Base-by-base conservation (phyloP, 2,113 vertebrate genomes). In the Dissostichus mawsoni region DNA sequence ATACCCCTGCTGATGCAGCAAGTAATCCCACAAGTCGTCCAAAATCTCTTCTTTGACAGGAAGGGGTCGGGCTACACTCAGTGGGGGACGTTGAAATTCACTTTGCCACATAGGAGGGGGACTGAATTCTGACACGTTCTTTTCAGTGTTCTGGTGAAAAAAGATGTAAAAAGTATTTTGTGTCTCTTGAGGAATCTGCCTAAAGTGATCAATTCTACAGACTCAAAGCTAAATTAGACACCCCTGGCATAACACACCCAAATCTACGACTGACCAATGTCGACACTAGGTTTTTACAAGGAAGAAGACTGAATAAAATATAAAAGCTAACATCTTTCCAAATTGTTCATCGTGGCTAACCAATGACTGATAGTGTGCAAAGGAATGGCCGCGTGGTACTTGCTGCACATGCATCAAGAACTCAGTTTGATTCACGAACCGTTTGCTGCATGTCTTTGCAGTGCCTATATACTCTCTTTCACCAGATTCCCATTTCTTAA, bases 1-100 rank as follows among this genome's bases (percentile, higher is more conserved):
- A 29, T 76, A 78, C 67, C 81, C 69, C 74, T 72, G 88, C 87
- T 91, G 89, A 87, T 71, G 74, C 86, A 77, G 86, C 86, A 83
- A 70, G 81, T 64, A 78, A 74, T 57, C 74, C 78, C 44, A 33
- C 20, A 62, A 58, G 81, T 64, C 81, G 53, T 69, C 51, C 69
- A 81, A 87, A 86, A 85, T 85, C 70, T 86, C 81, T 77, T 73
- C 23, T n/a, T 44, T 90, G 82, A 81, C 80, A 90, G 65, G 75
- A 80, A 59, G 14, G 76, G 81, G 79, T 89, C 88, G 89, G 65
- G 55, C 55, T 11, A 61, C 41, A 76, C 64, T 81, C 75, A 74
- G 59, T 51, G 48, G 52, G 68, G 59, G 61, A 76, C 1, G 10
- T 33, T 69, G 25, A 74, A 23, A 59, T 72, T 76, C 18, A 70